These are phyloP conservation scores for Hoplias malabaricus DNA, from an alignment of 2,113 vertebrate species.

Conservation along the genomic window DNA sequence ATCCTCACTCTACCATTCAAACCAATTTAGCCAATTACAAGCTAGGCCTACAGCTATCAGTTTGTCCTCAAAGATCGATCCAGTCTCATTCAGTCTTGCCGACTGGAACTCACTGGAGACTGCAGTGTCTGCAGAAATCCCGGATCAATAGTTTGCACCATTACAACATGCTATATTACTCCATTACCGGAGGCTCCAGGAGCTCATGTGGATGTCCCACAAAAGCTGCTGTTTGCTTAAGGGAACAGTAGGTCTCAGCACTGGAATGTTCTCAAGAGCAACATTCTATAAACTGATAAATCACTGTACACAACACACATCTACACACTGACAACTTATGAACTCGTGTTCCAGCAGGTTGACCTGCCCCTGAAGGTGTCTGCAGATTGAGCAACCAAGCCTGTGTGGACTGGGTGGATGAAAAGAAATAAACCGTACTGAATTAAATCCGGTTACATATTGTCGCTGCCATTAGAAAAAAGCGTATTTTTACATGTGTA, in stretches of 20 bases:
- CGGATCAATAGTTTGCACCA: slow-evolving; percentile 38
- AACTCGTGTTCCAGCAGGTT: not conserved
- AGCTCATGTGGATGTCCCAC: not conserved
- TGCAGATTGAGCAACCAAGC: too few species aligned
- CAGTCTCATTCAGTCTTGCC: not conserved
- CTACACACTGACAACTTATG: not conserved
- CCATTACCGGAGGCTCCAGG: not conserved
- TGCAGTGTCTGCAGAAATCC: slow-evolving; percentile 18
- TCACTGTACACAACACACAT: not conserved
- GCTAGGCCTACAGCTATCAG: not conserved
- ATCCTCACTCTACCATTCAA: slow-evolving; percentile 33
- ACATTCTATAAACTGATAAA: not conserved
- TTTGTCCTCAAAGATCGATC: slow-evolving; percentile 41
- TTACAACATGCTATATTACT: slow-evolving; percentile 25
- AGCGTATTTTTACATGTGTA: too few species aligned
- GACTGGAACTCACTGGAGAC: not conserved
- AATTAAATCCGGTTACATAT: too few species aligned
- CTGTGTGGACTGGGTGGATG: too few species aligned
- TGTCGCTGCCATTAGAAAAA: too few species aligned
- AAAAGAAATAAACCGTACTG: too few species aligned
- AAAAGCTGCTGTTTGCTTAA: slow-evolving; percentile 24
- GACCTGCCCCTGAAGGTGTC: not conserved
- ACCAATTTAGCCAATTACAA: slow-evolving; percentile 41
- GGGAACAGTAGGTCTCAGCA: not conserved
- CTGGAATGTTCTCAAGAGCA: not conserved